These are phyloP conservation scores for Naso thynnoides DNA, from an alignment of 2,797 vertebrate genomes.

Conservation along the genomic window DNA sequence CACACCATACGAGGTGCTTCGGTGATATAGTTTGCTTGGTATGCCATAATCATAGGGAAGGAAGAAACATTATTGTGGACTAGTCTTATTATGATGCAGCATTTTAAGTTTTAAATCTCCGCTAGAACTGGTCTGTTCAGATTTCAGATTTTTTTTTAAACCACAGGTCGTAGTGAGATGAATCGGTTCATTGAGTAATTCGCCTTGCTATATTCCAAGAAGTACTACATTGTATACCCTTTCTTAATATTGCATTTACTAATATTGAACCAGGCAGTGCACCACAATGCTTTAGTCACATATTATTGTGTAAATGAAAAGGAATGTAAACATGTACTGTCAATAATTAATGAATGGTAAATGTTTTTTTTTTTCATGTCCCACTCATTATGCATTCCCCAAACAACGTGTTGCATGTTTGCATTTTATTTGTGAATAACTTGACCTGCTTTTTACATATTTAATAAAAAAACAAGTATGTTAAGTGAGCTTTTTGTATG, in stretches of 20 bases:
- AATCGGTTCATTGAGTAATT: constrained; percentile 84
- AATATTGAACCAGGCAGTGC: constrained; percentile 90
- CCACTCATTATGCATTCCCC: constrained; percentile 94
- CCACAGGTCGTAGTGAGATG: constrained; percentile 78
- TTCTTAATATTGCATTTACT: constrained; percentile 92
- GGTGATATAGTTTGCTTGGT: constrained; percentile 59
- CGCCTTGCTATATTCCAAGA: constrained; percentile 86
- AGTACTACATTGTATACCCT: constrained; percentile 87
- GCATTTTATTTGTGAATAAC: constrained; percentile 99
- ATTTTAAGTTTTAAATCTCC: constrained; percentile 70
- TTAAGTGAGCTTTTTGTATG: constrained; percentile 90
- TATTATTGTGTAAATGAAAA: constrained; percentile 99
- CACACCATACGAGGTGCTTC: constrained; percentile 51
- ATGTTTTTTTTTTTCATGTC: constrained; percentile 86
- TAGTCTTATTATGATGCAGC: constrained; percentile 72
- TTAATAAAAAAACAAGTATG: constrained; percentile 95
- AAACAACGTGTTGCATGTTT: constrained; percentile 96
- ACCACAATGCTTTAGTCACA: constrained; percentile 94
- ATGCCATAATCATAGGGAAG: constrained; percentile 63
- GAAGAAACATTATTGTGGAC: constrained; percentile 62
- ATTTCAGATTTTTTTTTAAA: constrained; percentile 73
- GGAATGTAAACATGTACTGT: constrained; percentile 99
- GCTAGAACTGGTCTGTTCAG: constrained; percentile 67
- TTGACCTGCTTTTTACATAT: constrained; percentile 99
- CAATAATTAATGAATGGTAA: constrained; percentile 96